A percentile compares a stretch with the other conserved stretches of the same genome.
Evolutionary conservation across 2,888 invertebrate species (phyloP).

Genomic region (Cheilosia impressa): DNA sequence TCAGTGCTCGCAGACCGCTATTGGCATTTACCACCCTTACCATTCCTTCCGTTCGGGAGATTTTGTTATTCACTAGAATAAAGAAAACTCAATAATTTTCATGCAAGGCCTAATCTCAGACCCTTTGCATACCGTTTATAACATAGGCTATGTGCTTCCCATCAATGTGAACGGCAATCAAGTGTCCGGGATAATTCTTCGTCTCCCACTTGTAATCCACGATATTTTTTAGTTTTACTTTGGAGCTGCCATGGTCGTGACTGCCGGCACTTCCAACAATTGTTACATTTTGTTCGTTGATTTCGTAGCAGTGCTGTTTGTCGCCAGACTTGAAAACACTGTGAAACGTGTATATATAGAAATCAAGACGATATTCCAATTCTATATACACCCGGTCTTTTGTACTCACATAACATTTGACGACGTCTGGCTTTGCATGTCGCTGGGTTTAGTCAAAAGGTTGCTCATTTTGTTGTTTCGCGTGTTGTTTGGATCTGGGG

Average conservation of each 20-base stretch:
- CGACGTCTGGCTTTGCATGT: slow-evolving; percentile 37
- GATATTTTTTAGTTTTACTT: slow-evolving; percentile 94
- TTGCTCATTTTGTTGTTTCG: slow-evolving; percentile 57
- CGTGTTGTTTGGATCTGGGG: slow-evolving; percentile 16
- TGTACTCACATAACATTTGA: slow-evolving; percentile 74
- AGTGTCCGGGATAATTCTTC: slow-evolving; percentile 92
- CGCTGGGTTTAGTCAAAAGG: slow-evolving; percentile 65
- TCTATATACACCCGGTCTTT: slow-evolving; percentile 37
- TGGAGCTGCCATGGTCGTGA: slow-evolving; percentile 93
- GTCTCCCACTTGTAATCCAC: slow-evolving; percentile 98
- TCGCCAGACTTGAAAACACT: slow-evolving; percentile 81
- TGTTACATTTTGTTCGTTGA: slow-evolving; percentile 85
- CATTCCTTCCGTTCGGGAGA: slow-evolving; percentile 86
- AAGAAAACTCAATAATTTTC: not conserved
- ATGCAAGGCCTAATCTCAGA: no score
- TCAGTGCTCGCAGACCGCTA: slow-evolving; percentile 89
- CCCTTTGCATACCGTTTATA: slow-evolving; percentile 89
- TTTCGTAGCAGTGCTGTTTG: slow-evolving; percentile 80
- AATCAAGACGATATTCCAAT: slow-evolving; percentile 8
- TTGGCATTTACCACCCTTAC: slow-evolving; percentile 91
- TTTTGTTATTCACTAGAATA: slow-evolving; percentile 81
- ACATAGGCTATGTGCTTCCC: slow-evolving; percentile 95
- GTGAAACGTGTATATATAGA: slow-evolving; percentile 25
- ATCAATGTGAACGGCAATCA: slow-evolving; percentile 94
- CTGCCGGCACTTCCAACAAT: slow-evolving; percentile 89